Evolutionary conservation across 1,140 invertebrate species (phyloP).

Genomic region (Drosophila neocordata): DNA sequence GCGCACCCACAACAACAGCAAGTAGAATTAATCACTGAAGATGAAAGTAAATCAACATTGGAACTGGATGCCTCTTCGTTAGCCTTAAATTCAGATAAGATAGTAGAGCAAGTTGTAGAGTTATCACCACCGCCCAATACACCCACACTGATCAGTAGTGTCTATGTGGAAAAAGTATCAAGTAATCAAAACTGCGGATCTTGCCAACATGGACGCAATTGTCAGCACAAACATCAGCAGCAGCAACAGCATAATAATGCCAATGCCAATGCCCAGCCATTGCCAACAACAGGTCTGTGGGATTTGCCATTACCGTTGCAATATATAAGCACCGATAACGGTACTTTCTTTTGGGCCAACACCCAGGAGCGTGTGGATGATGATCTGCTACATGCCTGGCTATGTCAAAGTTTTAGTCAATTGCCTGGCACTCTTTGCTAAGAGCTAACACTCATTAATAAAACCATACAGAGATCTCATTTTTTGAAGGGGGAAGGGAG

Average conservation of each 20-base stretch:
- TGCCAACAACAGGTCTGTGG: conserved; percentile 36
- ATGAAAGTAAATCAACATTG: conserved; percentile 49
- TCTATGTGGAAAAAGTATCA: conserved; percentile 63
- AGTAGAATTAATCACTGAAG: neutral
- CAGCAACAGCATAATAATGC: neutral
- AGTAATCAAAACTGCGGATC: conserved; percentile 54
- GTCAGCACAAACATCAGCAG: conserved; percentile 67
- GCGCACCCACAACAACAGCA: conserved; percentile 13
- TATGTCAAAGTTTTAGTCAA: conserved; percentile 72
- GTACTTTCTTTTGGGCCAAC: conserved; percentile 79
- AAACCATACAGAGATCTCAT: conserved; percentile 60
- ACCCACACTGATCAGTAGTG: conserved; percentile 68
- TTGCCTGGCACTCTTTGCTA: conserved; percentile 68
- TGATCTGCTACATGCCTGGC: conserved; percentile 67
- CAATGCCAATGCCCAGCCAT: conserved; percentile 13
- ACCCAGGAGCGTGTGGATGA: conserved; percentile 71
- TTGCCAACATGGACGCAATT: conserved; percentile 76
- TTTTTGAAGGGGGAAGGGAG: conserved; percentile 18
- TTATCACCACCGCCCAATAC: conserved; percentile 67
- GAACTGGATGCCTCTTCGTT: conserved; percentile 31
- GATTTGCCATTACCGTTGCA: conserved; percentile 61
- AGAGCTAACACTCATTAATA: conserved; percentile 2
- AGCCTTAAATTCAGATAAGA: conserved; percentile 37
- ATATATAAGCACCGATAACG: conserved; percentile 77
- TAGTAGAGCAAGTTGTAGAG: conserved; percentile 38